Percentiles rank a stretch among this genome's conserved stretches.
Conservation (phyloP, 1,140 invertebrate genomes). For the Aphidius gifuensis region DNA sequence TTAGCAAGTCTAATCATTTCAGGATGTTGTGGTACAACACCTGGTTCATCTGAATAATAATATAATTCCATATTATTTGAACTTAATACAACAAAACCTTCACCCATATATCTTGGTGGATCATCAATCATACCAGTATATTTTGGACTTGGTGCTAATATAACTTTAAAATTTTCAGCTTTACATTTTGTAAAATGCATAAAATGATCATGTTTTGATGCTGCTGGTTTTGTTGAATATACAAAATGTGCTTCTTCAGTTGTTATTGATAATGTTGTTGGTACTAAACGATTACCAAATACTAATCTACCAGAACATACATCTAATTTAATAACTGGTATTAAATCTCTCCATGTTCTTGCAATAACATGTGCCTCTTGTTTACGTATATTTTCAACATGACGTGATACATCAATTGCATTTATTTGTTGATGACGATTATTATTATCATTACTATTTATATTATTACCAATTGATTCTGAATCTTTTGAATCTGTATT, state of each 20-base stretch:
- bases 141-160: conserved; percentile 89
- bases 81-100: conserved; percentile 95
- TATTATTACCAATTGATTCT: conserved; percentile 52
- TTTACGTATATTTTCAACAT: conserved; percentile 49
- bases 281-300: conserved; percentile 94
- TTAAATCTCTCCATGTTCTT: conserved; percentile 90
- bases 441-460: conserved; percentile 44
- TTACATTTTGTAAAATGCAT: conserved; percentile 96
- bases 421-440: conserved; percentile 68
- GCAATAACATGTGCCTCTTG: conserved; percentile 64
- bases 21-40: conserved; percentile 83
- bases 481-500: conserved; percentile 45
- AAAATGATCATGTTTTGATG: conserved; percentile 87
- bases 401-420: conserved; percentile 54
- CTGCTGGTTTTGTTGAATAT: conserved; percentile 93
- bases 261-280: conserved; percentile 87
- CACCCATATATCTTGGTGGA: conserved; percentile 95
- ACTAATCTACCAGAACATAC: conserved; percentile 86
- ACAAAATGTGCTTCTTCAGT: conserved; percentile 93
- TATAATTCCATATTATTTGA: conserved; percentile 93
- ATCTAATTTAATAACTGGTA: conserved; percentile 95
- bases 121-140: conserved; percentile 92
- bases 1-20: conserved; percentile 87
- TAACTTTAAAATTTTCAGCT: conserved; percentile 92
- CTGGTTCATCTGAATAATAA: conserved; percentile 95